Conservation (phyloP, 2,797 vertebrate species). For the Anguilla marmorata region DNA sequence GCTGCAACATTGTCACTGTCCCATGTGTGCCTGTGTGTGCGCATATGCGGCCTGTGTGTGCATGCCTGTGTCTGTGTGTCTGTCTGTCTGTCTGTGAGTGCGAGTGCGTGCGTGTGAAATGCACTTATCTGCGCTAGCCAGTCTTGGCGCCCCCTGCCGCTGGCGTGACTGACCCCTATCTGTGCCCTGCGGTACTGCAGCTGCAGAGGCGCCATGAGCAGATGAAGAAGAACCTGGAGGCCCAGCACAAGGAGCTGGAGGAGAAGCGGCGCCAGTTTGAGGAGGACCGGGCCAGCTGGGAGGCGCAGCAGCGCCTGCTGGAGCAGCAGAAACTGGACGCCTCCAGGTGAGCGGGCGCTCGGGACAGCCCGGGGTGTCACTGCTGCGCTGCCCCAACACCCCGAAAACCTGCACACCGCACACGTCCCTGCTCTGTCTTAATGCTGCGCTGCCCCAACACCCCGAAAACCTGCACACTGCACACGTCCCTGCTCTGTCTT, state of each 20-base stretch:
- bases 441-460: too few species aligned
- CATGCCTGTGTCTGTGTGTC: not conserved
- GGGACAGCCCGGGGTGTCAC: too few species aligned
- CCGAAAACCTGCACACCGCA: not conserved
- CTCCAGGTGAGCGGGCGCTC: constrained; percentile 72
- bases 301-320: constrained; percentile 87
- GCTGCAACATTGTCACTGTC: not conserved
- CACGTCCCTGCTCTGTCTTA: too few species aligned
- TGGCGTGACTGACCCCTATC: not conserved
- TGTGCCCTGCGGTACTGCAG: constrained; percentile 57
- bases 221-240: constrained; percentile 99
- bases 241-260: constrained; percentile 94
- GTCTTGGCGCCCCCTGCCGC: not conserved
- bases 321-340: constrained; percentile 92
- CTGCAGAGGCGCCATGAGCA: constrained; percentile 95
- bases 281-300: constrained; percentile 92
- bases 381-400: not conserved
- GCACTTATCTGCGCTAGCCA: not conserved
- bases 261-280: constrained; percentile 94
- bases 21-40: not conserved
- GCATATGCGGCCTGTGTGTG: not conserved
- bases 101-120: not conserved
- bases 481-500: too few species aligned
- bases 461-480: too few species aligned
- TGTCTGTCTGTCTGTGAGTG: not conserved